phyloP scores from a whole-genome alignment of 1,140 invertebrate species.

The Mya arenaria region DNA sequence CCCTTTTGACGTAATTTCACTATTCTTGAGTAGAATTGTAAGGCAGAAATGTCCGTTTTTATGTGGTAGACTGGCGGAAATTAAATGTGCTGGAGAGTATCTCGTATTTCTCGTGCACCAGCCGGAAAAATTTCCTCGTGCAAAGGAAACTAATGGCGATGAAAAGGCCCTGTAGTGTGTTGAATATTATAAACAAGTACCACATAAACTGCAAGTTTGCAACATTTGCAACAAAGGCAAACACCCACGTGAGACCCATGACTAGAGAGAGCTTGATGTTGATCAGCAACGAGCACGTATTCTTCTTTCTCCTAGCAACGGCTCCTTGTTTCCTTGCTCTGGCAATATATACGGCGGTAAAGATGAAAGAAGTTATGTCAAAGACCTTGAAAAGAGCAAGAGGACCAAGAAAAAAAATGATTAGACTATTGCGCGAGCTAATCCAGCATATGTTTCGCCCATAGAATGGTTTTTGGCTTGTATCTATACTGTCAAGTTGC shows the following conservation, averaged over 20 bases:
- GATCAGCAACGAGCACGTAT: slow-evolving; percentile 76
- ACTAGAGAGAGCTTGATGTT: slow-evolving; percentile 82
- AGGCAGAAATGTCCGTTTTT: too few species aligned
- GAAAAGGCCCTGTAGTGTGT: slow-evolving; percentile 67
- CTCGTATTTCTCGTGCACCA: slow-evolving; percentile 23
- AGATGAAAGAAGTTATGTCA: slow-evolving; percentile 73
- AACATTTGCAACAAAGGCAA: slow-evolving; percentile 71
- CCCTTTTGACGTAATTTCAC: too few species aligned
- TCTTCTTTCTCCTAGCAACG: slow-evolving; percentile 36
- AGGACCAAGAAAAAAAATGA: slow-evolving; percentile 76
- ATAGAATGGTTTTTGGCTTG: slow-evolving; percentile 61
- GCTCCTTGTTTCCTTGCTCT: slow-evolving; percentile 57
- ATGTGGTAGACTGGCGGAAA: too few species aligned
- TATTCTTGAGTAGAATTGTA: too few species aligned
- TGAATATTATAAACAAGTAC: slow-evolving; percentile 67
- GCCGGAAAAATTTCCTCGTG: slow-evolving; percentile 44
- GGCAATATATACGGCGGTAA: slow-evolving; percentile 81
- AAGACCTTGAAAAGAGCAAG: slow-evolving; percentile 71
- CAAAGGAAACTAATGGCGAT: slow-evolving; percentile 59
- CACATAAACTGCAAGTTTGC: slow-evolving; percentile 50
- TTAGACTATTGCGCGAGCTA: slow-evolving; percentile 61
- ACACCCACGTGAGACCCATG: slow-evolving; percentile 78
- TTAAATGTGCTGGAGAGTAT: too few species aligned
- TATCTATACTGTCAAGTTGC: neutral
- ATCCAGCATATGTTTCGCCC: slow-evolving; percentile 81